These are phyloP conservation scores for Ursus arctos DNA, from an alignment of 2,113 vertebrate genomes.

Conservation along the genomic window DNA sequence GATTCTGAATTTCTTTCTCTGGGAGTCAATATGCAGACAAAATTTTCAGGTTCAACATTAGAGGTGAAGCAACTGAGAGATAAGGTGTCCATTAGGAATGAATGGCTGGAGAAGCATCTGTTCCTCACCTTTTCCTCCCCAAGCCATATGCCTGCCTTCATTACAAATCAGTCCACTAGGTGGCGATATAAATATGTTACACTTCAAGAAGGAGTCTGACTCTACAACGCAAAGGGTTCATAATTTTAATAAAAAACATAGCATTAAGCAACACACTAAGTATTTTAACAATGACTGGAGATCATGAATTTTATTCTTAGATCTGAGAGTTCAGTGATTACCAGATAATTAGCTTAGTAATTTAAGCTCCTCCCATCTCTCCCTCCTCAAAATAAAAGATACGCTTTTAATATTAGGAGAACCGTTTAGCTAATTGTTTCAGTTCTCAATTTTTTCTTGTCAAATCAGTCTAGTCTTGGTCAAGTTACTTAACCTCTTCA, in stretches of 20 bases:
- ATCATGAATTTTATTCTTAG: conserved; percentile 39
- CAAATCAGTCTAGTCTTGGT: conserved; percentile 67
- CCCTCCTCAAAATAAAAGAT: not conserved
- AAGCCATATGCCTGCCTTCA: not conserved
- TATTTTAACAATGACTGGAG: conserved; percentile 31
- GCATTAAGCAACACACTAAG: not conserved
- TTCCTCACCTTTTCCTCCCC: not conserved
- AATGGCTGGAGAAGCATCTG: not conserved
- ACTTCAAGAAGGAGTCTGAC: not conserved
- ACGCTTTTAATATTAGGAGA: conserved; percentile 62
- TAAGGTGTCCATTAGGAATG: not conserved
- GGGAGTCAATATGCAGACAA: conserved; percentile 34
- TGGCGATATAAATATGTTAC: conserved; percentile 72
- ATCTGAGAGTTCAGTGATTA: conserved; percentile 38
- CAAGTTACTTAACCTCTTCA: conserved; percentile 82
- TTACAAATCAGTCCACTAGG: conserved; percentile 69
- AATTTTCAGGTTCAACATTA: conserved; percentile 29
- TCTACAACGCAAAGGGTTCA: not conserved
- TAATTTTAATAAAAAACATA: conserved; percentile 16
- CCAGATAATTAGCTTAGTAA: conserved; percentile 59
- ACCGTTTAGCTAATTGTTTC: conserved; percentile 70
- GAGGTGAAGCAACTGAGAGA: not conserved
- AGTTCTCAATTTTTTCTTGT: conserved; percentile 55
- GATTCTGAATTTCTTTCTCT: conserved; percentile 9
- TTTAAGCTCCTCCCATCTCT: not conserved